Evolutionary conservation across 1,140 invertebrate species (phyloP).

Genomic region (Proales similis): DNA sequence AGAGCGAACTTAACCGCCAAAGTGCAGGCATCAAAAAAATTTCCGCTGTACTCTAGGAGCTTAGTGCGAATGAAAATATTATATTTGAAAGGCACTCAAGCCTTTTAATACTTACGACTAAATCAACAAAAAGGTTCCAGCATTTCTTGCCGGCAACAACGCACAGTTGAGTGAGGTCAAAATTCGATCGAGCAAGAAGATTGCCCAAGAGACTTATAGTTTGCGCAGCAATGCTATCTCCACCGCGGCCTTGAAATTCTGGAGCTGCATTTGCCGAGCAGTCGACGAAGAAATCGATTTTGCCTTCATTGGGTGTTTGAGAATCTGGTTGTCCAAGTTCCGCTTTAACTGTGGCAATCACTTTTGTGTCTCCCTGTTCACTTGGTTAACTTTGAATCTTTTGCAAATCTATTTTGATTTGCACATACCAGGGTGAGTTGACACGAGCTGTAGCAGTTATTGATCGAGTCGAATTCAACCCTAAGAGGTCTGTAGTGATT

Average conservation of each 20-base stretch:
- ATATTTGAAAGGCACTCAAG: neutral
- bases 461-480: constrained; percentile 33
- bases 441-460: constrained; percentile 36
- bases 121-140: constrained; percentile 86
- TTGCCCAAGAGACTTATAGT: constrained; percentile 70
- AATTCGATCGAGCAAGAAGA: constrained; percentile 55
- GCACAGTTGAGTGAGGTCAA: constrained; percentile 71
- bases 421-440: constrained; percentile 20
- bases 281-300: constrained; percentile 88
- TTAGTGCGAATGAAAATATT: constrained; percentile 49
- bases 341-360: constrained; percentile 82
- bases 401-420: neutral
- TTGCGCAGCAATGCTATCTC: constrained; percentile 75
- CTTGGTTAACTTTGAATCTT: neutral
- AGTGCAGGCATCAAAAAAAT: constrained; percentile 71
- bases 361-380: constrained; percentile 71
- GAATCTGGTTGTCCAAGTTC: constrained; percentile 72
- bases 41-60: constrained; percentile 87
- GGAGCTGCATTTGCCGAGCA: constrained; percentile 92
- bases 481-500: constrained; percentile 27
- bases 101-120: constrained; percentile 62
- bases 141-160: constrained; percentile 76
- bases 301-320: constrained; percentile 69
- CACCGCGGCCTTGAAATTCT: constrained; percentile 85
- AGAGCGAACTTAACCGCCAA: constrained; percentile 83